Base-by-base conservation (phyloP, 2,113 vertebrate species). In the Engystomops pustulosus region DNA sequence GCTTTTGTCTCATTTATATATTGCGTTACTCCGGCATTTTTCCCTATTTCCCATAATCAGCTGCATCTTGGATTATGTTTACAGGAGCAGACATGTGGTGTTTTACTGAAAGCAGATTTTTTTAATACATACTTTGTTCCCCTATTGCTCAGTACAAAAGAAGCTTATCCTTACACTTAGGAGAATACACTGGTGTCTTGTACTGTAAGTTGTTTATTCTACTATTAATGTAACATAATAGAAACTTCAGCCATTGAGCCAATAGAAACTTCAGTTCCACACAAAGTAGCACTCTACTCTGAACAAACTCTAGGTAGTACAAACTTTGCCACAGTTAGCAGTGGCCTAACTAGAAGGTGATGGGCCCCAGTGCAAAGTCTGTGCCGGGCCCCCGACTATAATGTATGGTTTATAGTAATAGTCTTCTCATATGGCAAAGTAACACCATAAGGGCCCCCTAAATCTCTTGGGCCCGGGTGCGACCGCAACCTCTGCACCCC, bases 1-100 rank as follows among this genome's bases (percentile, higher is more conserved):
- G 18, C 67, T 23, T 81, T 45, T 82, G 49, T 82, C 68, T 51
- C 80, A 70, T 74, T 82, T 41, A 60, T 72, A 82, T 60, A 70
- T 60, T 71, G 69, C 60, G 49, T 72, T 72, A 30, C 67, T 72
- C 14, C 32, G 20, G 53, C 41, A 55, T 72, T 55, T 44, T 60
- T 38, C 49, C 27, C 34, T 71, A 55, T 58, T 82, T 71, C 51
- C 23, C 68, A 82, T 82, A 72, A 72, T 72, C 68, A 60, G 17
- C 34, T 32, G 69, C 68, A 71, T 82, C 68, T 38, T 30, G 23
- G 25, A 74, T 72, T 72, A 20, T 60, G 51, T 72, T 60, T 82
- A 60, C 69, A 72, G 80, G 49, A 82, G 68, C 68, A 80, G 79
- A 68, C 60, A 80, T 68, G 79, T 74, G 68, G 49, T 30, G 32